These are phyloP conservation scores for Tipula vernalis DNA, from an alignment of 2,888 invertebrate species.

Conservation along the genomic window DNA sequence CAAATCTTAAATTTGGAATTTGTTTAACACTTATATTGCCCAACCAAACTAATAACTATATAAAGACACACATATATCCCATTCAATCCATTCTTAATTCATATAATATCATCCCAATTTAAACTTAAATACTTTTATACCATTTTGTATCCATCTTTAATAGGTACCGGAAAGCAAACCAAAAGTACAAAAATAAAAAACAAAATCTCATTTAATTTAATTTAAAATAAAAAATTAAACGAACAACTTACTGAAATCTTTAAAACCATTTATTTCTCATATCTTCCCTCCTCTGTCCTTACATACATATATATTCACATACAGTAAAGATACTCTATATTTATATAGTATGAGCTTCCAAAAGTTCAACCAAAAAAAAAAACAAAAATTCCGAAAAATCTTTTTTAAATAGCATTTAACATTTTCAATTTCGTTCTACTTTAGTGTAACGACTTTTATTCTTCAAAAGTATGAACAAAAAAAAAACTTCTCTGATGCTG, in stretches of 20 bases:
- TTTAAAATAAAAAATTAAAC: not conserved
- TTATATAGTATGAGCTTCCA: not conserved
- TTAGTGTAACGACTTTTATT: not conserved
- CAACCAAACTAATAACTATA: not conserved
- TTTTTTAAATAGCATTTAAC: slow-evolving; percentile 4
- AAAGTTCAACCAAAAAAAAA: not conserved
- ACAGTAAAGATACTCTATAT: not conserved
- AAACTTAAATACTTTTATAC: not conserved
- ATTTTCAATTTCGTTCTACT: not conserved
- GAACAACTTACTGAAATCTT: not conserved
- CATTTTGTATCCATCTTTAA: not conserved
- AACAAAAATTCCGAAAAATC: not conserved
- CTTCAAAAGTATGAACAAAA: not conserved
- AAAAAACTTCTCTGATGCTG: not conserved
- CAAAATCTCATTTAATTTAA: not conserved
- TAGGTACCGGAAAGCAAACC: not conserved
- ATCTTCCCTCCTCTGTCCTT: not conserved
- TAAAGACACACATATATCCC: not conserved
- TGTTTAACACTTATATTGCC: not conserved
- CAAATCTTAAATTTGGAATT: too few relatives aligned
- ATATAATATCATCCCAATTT: not conserved
- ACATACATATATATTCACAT: not conserved
- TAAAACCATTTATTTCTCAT: not conserved
- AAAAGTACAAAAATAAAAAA: not conserved
- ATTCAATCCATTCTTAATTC: not conserved